phyloP scores from a whole-genome alignment of 2,797 vertebrate species.

The Takifugu ocellatus region DNA sequence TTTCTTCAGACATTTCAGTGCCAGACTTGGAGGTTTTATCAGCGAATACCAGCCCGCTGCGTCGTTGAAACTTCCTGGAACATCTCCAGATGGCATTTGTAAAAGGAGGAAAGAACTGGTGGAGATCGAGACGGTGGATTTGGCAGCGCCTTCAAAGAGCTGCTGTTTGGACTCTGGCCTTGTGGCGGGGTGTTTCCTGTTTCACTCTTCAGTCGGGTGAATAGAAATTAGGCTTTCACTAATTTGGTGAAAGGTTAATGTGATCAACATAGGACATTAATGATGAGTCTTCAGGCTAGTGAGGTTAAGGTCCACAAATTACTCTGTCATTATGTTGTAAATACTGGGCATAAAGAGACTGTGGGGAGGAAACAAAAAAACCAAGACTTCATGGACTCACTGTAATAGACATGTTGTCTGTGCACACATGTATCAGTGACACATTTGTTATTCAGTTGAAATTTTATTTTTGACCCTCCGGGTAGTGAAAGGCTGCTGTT shows the following conservation, averaged over 20 bases:
- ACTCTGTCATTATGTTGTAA: slow-evolving; percentile 4
- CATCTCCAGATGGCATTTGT: slow-evolving; percentile 62
- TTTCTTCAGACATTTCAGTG: slow-evolving; percentile 43
- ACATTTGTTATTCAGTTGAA: background rate
- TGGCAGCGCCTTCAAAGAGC: slow-evolving; percentile 65
- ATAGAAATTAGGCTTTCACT: slow-evolving; percentile 35
- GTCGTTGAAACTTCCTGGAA: slow-evolving; percentile 47
- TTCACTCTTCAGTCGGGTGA: slow-evolving; percentile 33
- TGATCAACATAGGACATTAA: slow-evolving; percentile 16
- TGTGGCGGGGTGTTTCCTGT: slow-evolving; percentile 40
- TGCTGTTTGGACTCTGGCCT: slow-evolving; percentile 48
- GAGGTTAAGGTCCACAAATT: slow-evolving; percentile 18
- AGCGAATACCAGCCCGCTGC: slow-evolving; percentile 43
- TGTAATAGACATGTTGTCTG: background rate
- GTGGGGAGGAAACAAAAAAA: slow-evolving; percentile 1
- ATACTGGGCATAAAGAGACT: slow-evolving; percentile 5
- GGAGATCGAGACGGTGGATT: slow-evolving; percentile 36
- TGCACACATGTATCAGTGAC: background rate
- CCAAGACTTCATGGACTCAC: background rate
- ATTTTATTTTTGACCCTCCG: background rate
- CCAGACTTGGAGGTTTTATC: slow-evolving; percentile 53
- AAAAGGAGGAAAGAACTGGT: slow-evolving; percentile 47
- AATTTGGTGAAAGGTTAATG: slow-evolving; percentile 36
- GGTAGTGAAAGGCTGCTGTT: background rate
- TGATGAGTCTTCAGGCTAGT: slow-evolving; percentile 10